Evolutionary conservation across 2,888 invertebrate species (phyloP), one percentile per base, ranked within the genome.

Genomic region (Spodoptera exigua): DNA sequence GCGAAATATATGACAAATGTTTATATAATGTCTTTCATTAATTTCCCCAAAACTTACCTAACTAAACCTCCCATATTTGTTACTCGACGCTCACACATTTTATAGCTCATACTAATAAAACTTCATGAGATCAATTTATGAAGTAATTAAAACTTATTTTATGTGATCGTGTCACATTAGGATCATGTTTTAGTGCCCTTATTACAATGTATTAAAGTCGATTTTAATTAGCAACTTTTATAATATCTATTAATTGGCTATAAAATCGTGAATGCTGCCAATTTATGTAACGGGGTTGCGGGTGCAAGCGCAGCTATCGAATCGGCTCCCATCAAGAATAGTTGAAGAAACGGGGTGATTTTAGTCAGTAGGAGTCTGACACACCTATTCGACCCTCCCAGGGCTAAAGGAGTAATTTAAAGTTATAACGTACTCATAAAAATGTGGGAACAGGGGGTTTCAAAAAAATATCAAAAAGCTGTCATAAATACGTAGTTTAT

Each of bases 401-500:
- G n/a, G n/a, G n/a, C n/a, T n/a, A n/a, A n/a, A n/a, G n/a, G n/a
- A n/a, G n/a, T n/a, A n/a, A n/a, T n/a, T n/a, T n/a, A n/a, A 16
- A 16, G 10, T n/a, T 43, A 39, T 52, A 52, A 36, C 32, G 36
- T 40, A 1, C 34, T 34, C 34, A n/a, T n/a, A n/a, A n/a, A n/a
- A 2, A n/a, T 1, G n/a, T 3, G 13, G 40, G 40, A 1, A 44
- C 0, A 1, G 34, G 18, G 43, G n/a, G 5, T 17, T 4, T 39
- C 11, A 61, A 59, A 64, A 86, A 87, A 84, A 76, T 71, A 60
- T 84, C 61, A 69, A 83, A 52, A 76, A 83, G 88, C 89, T 88
- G 85, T 91, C 93, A 92, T 92, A 93, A 92, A 93, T 93, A 91
- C 85, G 85, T 89, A 90, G 86, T 77, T 91, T 84, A 86, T 89